Base-by-base conservation (phyloP, 2,797 vertebrate genomes). In the Pterois miles region DNA sequence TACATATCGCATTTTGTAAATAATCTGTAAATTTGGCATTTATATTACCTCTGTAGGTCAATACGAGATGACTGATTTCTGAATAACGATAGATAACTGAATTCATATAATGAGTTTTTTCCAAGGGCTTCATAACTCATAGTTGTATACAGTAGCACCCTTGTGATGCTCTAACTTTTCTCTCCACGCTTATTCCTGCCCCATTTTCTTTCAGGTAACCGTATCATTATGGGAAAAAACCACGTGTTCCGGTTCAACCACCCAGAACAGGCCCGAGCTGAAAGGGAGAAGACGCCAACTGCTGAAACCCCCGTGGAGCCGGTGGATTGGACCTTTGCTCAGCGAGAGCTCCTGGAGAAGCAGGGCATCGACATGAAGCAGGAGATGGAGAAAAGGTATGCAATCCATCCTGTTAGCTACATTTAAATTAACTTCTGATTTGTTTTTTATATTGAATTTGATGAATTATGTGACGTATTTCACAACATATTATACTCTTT, bases 351-450 rank as follows among this genome's bases (percentile, higher is more conserved):
- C 64, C 93, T 99, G 80, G 98, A 99, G 93, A 99, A 99, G 82
- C 98, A 99, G 82, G 98, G 98, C 71, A 99, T 99, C 22, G 98
- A 99, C 93, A 99, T 99, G 98, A 99, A 99, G 79, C 98, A 99
- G 80, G 98, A 99, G 92, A 99, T 99, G 98, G 98, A 99, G 90
- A 99, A 99, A 94, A 96, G 98, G 98, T 99, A 84, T 1, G 4
- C 6, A 40, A 12, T 27, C 18, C n/a, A 22, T 58, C 6, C 11
- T 18, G 0, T 53, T 25, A 0, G 18, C 1, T 56, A 4, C 43
- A 16, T 67, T 18, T 50, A 34, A 23, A 16, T 22, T 0, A 0
- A 14, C 65, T 43, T 57, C 18, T 31, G 4, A 31, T 60, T 66
- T 40, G 20, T 70, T 31, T n/a, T n/a, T n/a, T n/a, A n/a, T n/a